Evolutionary conservation across 2,888 invertebrate species (phyloP), one percentile per base, ranked within the genome.

Genomic region (Lasiommata megera): DNA sequence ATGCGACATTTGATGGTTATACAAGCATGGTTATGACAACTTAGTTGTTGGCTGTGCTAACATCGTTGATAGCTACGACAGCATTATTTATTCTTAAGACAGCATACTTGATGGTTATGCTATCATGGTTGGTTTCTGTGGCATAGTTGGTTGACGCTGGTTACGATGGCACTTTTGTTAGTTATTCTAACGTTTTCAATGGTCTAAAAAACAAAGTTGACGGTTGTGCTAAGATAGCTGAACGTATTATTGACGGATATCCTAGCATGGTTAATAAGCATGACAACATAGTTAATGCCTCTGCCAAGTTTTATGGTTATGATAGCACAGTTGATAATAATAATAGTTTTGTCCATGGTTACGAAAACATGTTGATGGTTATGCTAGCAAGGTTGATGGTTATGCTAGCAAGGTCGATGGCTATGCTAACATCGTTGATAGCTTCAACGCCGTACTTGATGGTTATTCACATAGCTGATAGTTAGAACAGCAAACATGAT

Each of bases 361-460:
- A 5, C 51, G 14, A n/a, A 9, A 18, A 3, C 17, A 18, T 0
- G 12, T 9, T 46, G 43, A 54, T 54, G 41, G 41, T 54, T 29
- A 31, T 37, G 28, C 37, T 51, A 29, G 23, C 18, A 16, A 18
- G 6, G 38, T 8, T 14, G 56, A 36, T 47, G 38, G 40, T 46
- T 52, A 46, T 23, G 6, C 3, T 46, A 14, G 12, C 29, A 31
- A 29, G 0, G 7, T 9, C 18, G 38, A 17, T 46, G 18, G 48
- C 54, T 59, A 58, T 43, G 40, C 18, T 60, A 18, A 16, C 16
- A 8, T 23, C 6, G 18, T 47, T 29, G 40, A 28, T 57, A 50
- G 59, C 53, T 12, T 12, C 28, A 8, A 0, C 11, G 6, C 6
- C 16, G 12, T 40, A 9, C 29, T 6, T 18, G 56, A 43, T 48